Evolutionary conservation across 2,888 invertebrate species (phyloP).

Genomic region (Eurois occulta): DNA sequence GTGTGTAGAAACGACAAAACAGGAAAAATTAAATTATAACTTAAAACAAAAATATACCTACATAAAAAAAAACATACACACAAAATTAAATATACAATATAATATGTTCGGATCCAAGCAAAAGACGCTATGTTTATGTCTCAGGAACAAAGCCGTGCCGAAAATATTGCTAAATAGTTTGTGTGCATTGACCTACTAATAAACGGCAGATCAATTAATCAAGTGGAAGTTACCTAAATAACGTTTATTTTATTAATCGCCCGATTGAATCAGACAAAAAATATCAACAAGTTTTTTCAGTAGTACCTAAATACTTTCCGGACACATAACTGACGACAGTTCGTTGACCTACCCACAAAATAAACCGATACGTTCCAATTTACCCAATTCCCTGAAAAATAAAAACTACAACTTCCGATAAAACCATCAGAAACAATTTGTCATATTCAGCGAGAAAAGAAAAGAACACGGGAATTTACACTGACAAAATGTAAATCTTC

Average conservation of each 20-base stretch:
- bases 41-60: too few species aligned
- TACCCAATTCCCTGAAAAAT: slow-evolving; percentile 18
- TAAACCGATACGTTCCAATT: slow-evolving; percentile 29
- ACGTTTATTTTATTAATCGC: slow-evolving; percentile 7
- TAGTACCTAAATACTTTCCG: background rate
- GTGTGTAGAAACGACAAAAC: too few species aligned
- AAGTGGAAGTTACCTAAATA: background rate
- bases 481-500: slow-evolving; percentile 20
- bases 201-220: background rate
- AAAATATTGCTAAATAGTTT: background rate
- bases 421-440: slow-evolving; percentile 25
- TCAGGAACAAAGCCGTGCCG: background rate
- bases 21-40: too few species aligned
- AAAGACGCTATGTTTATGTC: too few species aligned
- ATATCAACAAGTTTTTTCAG: background rate
- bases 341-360: slow-evolving; percentile 39
- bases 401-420: slow-evolving; percentile 19
- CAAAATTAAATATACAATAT: too few species aligned
- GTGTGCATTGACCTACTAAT: background rate
- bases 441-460: slow-evolving; percentile 30
- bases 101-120: background rate
- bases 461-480: slow-evolving; percentile 8
- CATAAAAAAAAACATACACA: too few species aligned
- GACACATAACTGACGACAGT: slow-evolving; percentile 1
- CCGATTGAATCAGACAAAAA: slow-evolving; percentile 3